phyloP scores from a whole-genome alignment of 2,797 vertebrate genomes.

The Paratrypauchen microcephalus region DNA sequence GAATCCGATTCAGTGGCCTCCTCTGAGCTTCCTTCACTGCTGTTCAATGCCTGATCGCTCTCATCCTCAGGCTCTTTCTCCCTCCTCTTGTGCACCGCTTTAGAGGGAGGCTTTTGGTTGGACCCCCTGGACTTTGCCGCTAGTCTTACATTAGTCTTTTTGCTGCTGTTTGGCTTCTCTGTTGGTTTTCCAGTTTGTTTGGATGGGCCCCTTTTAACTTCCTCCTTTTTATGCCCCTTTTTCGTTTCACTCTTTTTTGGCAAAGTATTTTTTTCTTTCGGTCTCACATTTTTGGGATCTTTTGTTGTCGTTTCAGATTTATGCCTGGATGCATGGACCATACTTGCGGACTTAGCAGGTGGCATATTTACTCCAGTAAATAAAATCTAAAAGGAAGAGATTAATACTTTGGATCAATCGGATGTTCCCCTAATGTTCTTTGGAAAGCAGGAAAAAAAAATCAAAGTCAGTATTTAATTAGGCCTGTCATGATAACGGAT shows the following conservation, averaged over 20 bases:
- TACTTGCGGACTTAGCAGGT: slow-evolving; percentile 53
- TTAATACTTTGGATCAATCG: too few relatives aligned
- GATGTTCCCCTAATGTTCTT: too few relatives aligned
- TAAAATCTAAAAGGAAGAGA: not conserved
- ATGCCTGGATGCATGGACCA: slow-evolving; percentile 36
- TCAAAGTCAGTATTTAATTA: too few relatives aligned
- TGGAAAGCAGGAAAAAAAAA: too few relatives aligned
- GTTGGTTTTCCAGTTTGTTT: slow-evolving; percentile 32
- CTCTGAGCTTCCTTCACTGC: slow-evolving; percentile 54
- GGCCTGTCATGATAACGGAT: too few relatives aligned
- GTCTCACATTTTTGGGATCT: slow-evolving; percentile 37
- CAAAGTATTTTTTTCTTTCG: slow-evolving; percentile 15
- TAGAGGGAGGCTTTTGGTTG: slow-evolving; percentile 31
- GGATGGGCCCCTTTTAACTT: slow-evolving; percentile 18
- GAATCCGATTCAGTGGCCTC: slow-evolving; percentile 48
- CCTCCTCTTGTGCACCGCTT: slow-evolving; percentile 34
- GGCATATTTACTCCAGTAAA: slow-evolving; percentile 43
- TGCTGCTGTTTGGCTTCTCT: slow-evolving; percentile 35
- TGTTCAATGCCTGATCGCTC: slow-evolving; percentile 54
- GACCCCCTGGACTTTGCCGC: slow-evolving; percentile 18
- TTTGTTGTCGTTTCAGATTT: slow-evolving; percentile 44
- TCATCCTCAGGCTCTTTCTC: slow-evolving; percentile 38
- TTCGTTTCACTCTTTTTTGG: slow-evolving; percentile 20
- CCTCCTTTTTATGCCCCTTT: slow-evolving; percentile 17
- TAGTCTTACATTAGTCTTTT: not conserved